Evolutionary conservation across 1,140 invertebrate species (phyloP), one percentile per base, ranked within the genome.

Genomic region (Macrotrachela quadricornifera): DNA sequence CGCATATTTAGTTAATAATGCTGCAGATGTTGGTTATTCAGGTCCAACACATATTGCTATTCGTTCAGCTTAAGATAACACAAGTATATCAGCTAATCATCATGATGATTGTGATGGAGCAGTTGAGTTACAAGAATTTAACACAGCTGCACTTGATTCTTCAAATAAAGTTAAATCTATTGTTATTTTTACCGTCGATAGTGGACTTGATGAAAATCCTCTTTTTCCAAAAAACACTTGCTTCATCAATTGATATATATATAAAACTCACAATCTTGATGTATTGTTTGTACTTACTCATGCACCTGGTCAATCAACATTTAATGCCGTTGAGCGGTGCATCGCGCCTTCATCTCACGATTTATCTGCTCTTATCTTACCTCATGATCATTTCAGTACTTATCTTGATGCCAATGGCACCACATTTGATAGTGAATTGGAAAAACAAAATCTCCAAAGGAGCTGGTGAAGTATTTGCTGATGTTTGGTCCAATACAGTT

Each of bases 191-290:
- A 59, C 63, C 39, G 48, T 52, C 50, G 67, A 71, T 58, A 63
- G 66, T 39, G 64, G 68, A 15, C 68, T 65, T 11, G 67, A 73
- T 57, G 64, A 71, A 60, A 71, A 69, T 54, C 68, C 67, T 16
- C 50, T 66, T 8, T 41, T 54, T 61, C 14, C 37, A 10, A 61
- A n/a, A 65, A 57, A 60, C 64, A 12, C 70, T 70, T 42, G 40
- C 42, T 10, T 30, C 56, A 47, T 67, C 63, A 30, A 61, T 68
- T 57, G 12, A 61, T 17, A 60, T 64, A 55, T n/a, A n/a, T 72
- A 71, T 60, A 50, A 57, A 45, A 54, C 60, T 45, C 53, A 59
- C 50, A 59, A 72, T 61, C 58, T 71, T 42, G 71, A 73, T 58
- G 67, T 62, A 44, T 38, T 67, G 45, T 71, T 63, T 57, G 62